These are phyloP conservation scores for Drosophila elegans DNA, from an alignment of 1,140 invertebrate species.

Conservation along the genomic window DNA sequence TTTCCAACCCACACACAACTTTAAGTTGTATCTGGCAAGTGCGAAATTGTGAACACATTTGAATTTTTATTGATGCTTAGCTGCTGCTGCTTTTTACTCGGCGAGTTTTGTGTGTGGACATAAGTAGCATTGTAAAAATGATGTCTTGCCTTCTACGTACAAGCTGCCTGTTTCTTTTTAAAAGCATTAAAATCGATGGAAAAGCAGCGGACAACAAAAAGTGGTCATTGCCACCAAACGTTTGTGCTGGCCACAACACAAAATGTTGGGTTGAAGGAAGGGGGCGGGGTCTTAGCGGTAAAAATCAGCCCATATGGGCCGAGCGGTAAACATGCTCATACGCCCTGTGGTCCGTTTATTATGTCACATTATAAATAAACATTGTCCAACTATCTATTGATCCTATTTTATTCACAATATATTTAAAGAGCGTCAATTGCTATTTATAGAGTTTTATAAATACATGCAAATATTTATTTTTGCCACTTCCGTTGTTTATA, in stretches of 20 bases:
- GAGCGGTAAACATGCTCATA: conserved; percentile 38
- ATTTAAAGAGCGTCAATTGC: conserved; percentile 3
- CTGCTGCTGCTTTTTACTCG: conserved; percentile 27
- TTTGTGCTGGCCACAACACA: conserved; percentile 13
- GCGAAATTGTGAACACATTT: conserved; percentile 77
- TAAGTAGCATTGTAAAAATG: conserved; percentile 81
- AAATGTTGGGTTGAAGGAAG: not conserved
- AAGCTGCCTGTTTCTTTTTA: conserved; percentile 53
- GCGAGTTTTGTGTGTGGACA: conserved; percentile 48
- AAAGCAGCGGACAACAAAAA: conserved; percentile 48
- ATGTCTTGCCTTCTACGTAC: conserved; percentile 82
- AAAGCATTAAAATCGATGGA: conserved; percentile 79
- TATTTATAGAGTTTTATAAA: conserved; percentile 22
- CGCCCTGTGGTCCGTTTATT: conserved; percentile 35
- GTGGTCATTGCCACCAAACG: conserved; percentile 40
- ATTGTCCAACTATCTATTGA: conserved; percentile 11
- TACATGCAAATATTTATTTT: conserved; percentile 5
- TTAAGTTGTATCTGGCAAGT: conserved; percentile 50
- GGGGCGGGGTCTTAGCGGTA: conserved; percentile 26
- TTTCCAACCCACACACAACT: conserved; percentile 50
- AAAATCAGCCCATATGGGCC: conserved; percentile 20
- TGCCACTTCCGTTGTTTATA: conserved; percentile 12
- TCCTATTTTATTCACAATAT: conserved; percentile 19
- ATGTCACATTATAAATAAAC: conserved; percentile 24
- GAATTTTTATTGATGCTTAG: conserved; percentile 77